Evolutionary conservation across 2,797 vertebrate genomes (phyloP), one percentile per base, ranked within the genome.

Genomic region (Bovichtus variegatus): DNA sequence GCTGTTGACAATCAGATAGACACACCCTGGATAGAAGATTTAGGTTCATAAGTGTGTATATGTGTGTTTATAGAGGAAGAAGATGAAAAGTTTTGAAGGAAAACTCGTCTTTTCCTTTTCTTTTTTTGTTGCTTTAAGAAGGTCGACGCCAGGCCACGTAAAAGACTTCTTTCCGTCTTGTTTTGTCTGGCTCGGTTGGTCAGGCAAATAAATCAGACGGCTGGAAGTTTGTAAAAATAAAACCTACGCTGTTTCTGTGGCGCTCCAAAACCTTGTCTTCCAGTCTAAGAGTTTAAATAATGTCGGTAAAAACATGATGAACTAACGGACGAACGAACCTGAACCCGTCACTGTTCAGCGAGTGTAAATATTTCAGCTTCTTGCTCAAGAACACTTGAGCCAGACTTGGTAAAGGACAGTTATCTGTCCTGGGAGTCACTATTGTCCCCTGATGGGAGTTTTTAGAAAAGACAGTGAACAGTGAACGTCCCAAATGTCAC

Each of bases 131-230:
- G n/a, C n/a, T n/a, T n/a, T n/a, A 12, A 25, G 13, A 47, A 19
- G 43, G 43, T 53, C 10, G 31, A 70, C 61, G 41, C 23, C 8
- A 13, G 13, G 55, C 49, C 64, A 8, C 78, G 71, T 54, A 58
- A 46, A 47, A 62, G 27, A 58, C 5, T 36, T 29, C 11, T 13
- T 57, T 23, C 63, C 6, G n/a, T 38, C 25, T n/a, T 64, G 23
- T 15, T 81, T 71, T 47, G 21, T 36, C 65, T 68, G 59, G 63
- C 54, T 81, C 15, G 0, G 15, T 9, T 9, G 6, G 12, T 27
- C 57, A 60, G 49, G 73, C 68, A 58, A 73, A 76, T 82, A 74
- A 81, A 83, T 72, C 58, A 63, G 47, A 50, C 27, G n/a, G n/a
- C 44, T 49, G n/a, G 19, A 10, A 6, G 0, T 53, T 18, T 34